Conservation (phyloP, 2,797 vertebrate species). For the Enteromius unitaeniatus region DNA sequence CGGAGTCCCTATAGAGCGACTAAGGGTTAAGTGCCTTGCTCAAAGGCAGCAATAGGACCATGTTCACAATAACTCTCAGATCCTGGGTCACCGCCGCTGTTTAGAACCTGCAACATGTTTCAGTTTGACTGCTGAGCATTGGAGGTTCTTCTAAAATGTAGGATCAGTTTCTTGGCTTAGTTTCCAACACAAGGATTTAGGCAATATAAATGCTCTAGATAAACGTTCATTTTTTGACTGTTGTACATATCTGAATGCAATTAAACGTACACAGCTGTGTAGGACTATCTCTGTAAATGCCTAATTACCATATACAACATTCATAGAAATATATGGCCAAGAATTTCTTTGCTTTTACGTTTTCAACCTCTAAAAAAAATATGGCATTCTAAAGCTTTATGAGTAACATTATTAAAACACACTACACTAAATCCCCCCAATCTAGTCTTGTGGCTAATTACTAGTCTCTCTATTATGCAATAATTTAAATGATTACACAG, state of each 20-base stretch:
- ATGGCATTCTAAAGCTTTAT: conserved; percentile 65
- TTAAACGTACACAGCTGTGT: conserved; percentile 49
- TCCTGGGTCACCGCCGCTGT: conserved; percentile 5
- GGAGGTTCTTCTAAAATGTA: conserved; percentile 5
- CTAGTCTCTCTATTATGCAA: conserved; percentile 57
- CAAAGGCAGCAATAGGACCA: conserved; percentile 16
- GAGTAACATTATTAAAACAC: conserved; percentile 58
- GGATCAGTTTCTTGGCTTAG: conserved; percentile 42
- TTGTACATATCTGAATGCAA: conserved; percentile 51
- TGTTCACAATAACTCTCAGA: conserved; percentile 8
- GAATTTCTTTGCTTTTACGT: conserved; percentile 54
- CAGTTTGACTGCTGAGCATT: conserved; percentile 20
- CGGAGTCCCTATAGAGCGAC: neutral
- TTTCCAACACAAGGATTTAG: conserved; percentile 47
- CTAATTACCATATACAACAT: conserved; percentile 57
- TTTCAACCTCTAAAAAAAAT: conserved; percentile 59
- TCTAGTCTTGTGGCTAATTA: conserved; percentile 47
- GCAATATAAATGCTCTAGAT: conserved; percentile 53
- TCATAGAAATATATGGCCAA: conserved; percentile 63
- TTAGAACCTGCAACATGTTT: conserved; percentile 28
- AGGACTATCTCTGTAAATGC: conserved; percentile 53
- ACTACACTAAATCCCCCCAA: conserved; percentile 48
- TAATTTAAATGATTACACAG: conserved; percentile 61
- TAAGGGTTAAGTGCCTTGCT: conserved; percentile 36
- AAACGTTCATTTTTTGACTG: conserved; percentile 41